Evolutionary conservation across 2,113 vertebrate genomes (phyloP), one percentile per base, ranked within the genome.

Genomic region (Gallinago media): DNA sequence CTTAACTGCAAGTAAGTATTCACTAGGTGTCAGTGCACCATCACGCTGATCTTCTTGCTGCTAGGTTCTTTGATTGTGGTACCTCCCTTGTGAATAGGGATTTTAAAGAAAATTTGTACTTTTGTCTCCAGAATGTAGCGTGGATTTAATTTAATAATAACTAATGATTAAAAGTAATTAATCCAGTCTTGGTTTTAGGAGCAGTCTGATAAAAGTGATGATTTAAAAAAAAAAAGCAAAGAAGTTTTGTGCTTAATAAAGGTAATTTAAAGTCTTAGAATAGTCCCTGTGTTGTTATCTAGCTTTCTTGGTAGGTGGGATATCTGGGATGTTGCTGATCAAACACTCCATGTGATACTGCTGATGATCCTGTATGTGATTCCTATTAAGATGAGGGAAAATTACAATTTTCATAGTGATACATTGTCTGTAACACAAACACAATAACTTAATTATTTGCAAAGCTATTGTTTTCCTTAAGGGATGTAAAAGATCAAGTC

Each of bases 21-120:
- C 97, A 85, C 97, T 98, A 98, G 98, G 83, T 97, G 96, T 98
- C 98, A 97, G 95, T 83, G 90, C 62, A 6, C 17, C 27, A 96
- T 97, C 55, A 38, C 56, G 19, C 76, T 50, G 31, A 50, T 42
- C 34, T 62, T 92, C 62, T 47, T 0, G 1, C 31, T 3, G 14
- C n/a, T 73, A 19, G 66, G 58, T 50, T 49, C 59, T 67, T 27
- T 38, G 50, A 47, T 36, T 80, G 20, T 38, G 36, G 21, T 32
- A 19, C 32, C 32, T 96, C 61, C 21, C 21, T 87, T 68, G 15
- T 27, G 31, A 73, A 68, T 5, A 87, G 27, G 29, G 22, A 38
- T 78, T 86, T 72, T 49, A 36, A 66, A 70, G 50, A 68, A 73
- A 67, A 87, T 22, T 42, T 17, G 29, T 63, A 12, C 12, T 82